Percentiles rank a stretch among this genome's conserved stretches.
These are phyloP conservation scores for Mastigias papua DNA, from an alignment of 30 jellyfish, hydroid and myxozoan genomes.

Conservation along the genomic window DNA sequence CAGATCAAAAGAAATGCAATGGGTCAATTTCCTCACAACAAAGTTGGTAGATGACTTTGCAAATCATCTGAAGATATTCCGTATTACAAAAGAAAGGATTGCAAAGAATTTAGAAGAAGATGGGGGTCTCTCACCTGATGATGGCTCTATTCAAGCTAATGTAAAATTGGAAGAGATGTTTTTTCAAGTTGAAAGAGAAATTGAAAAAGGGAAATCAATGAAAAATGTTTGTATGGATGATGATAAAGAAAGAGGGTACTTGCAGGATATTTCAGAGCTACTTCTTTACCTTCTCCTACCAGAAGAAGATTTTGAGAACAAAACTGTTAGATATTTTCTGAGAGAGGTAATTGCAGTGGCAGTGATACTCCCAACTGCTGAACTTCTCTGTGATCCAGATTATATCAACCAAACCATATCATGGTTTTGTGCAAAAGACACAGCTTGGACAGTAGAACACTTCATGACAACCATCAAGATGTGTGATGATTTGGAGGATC, in stretches of 20 bases:
- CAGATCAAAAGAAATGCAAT: slow-evolving; percentile 93
- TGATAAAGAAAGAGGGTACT: slow-evolving; percentile 92
- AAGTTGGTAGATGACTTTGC: slow-evolving; percentile 94
- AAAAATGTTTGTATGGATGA: slow-evolving; percentile 88
- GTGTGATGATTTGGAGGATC: slow-evolving; percentile 94
- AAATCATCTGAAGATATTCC: slow-evolving; percentile 85
- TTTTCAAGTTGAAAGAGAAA: slow-evolving; percentile 90
- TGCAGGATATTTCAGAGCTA: slow-evolving; percentile 92
- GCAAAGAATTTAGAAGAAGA: slow-evolving; percentile 68
- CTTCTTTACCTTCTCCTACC: slow-evolving; percentile 87
- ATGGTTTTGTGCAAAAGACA: slow-evolving; percentile 95
- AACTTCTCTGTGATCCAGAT: slow-evolving; percentile 96
- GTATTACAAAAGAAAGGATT: slow-evolving; percentile 79
- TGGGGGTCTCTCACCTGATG: slow-evolving; percentile 66
- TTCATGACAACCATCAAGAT: slow-evolving; percentile 89
- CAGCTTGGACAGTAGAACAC: slow-evolving; percentile 93
- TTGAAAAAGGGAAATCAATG: slow-evolving; percentile 85
- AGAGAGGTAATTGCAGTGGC: slow-evolving; percentile 93
- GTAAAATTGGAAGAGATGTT: slow-evolving; percentile 77
- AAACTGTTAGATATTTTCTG: slow-evolving; percentile 69
- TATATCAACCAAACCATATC: slow-evolving; percentile 94
- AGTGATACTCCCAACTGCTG: slow-evolving; percentile 92
- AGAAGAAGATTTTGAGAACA: slow-evolving; percentile 85
- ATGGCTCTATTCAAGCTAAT: slow-evolving; percentile 63
- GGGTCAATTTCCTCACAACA: slow-evolving; percentile 96